A percentile compares a stretch with the other conserved stretches of the same genome.
Conservation (phyloP, 2,888 invertebrate genomes). For the Conomelus anceps region DNA sequence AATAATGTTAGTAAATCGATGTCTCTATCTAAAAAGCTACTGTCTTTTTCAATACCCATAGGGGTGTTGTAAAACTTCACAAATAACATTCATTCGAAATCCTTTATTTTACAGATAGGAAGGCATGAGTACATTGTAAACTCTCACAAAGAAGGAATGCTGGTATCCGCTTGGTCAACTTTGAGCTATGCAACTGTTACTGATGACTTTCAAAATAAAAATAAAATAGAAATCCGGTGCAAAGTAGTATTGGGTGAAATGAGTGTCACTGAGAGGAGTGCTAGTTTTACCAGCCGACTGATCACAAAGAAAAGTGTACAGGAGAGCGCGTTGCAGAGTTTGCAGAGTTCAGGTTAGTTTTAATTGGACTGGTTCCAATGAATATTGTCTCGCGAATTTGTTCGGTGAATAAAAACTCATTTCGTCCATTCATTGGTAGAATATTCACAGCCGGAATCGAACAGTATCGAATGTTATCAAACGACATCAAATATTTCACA, state of each 20-base stretch:
- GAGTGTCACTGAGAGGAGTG: neutral
- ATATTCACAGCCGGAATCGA: too few species aligned
- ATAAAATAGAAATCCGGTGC: neutral
- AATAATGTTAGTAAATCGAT: too few species aligned
- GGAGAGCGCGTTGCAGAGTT: neutral
- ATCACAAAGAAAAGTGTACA: neutral
- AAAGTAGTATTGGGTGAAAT: neutral
- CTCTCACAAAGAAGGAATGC: neutral
- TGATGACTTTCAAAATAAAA: neutral
- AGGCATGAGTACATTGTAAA: neutral
- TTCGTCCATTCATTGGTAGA: neutral
- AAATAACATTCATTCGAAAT: too few species aligned
- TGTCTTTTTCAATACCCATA: too few species aligned
- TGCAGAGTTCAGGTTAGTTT: neutral
- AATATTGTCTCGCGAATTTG: neutral
- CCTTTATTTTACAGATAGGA: neutral
- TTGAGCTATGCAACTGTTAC: neutral
- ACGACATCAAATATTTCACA: too few species aligned
- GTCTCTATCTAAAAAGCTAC: too few species aligned
- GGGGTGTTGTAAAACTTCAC: too few species aligned
- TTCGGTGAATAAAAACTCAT: too few species aligned
- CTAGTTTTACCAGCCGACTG: neutral
- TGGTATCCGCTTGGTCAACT: neutral
- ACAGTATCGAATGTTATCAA: too few species aligned
- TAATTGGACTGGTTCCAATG: neutral